Conservation (phyloP, 1,140 invertebrate genomes). For the Kradibia gibbosae region DNA sequence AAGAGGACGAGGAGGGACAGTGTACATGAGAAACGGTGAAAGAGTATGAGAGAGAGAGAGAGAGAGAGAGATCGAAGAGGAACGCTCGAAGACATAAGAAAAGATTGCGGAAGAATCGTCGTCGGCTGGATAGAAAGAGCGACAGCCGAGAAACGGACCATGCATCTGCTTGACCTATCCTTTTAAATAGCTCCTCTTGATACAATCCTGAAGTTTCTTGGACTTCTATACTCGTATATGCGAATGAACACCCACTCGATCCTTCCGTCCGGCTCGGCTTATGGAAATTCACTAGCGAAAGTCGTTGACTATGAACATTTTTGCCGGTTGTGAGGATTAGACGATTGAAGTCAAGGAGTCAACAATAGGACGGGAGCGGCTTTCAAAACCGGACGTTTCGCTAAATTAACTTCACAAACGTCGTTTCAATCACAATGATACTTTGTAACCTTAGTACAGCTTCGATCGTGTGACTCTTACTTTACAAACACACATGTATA, state of each 20-base stretch:
- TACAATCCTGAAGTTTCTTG: neutral
- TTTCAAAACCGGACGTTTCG: neutral
- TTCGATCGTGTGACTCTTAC: no score
- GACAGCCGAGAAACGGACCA: neutral
- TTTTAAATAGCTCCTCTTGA: conserved; percentile 4
- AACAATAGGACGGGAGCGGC: neutral
- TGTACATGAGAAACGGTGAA: neutral
- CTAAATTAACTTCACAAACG: neutral
- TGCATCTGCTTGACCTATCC: conserved; percentile 20
- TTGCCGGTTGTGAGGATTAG: neutral
- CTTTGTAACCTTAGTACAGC: no score
- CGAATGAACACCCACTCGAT: neutral
- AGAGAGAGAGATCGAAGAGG: neutral
- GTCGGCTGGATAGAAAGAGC: neutral
- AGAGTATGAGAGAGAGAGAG: neutral
- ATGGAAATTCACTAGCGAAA: neutral
- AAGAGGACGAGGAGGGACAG: neutral
- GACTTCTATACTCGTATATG: neutral
- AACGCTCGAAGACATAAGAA: conserved; percentile 23
- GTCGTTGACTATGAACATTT: neutral
- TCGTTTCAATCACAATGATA: no score
- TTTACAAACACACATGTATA: no score
- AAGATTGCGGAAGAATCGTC: neutral
- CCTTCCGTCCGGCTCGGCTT: conserved; percentile 1
- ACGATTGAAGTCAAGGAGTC: neutral